These are phyloP conservation scores for Aptenodytes forsteri DNA, from an alignment of 2,113 vertebrate genomes.

Conservation along the genomic window DNA sequence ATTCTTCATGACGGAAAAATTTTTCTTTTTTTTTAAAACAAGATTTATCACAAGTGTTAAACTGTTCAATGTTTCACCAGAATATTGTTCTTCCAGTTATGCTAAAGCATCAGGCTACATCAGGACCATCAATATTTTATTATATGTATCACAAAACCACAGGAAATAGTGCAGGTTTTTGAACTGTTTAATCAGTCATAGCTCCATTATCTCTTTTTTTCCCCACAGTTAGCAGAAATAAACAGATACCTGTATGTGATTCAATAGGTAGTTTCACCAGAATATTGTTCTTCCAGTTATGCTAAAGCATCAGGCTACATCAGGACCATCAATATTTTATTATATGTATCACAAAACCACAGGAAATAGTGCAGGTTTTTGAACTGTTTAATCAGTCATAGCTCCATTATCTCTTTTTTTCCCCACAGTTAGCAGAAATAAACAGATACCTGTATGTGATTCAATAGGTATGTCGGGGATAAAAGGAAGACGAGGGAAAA, in stretches of 20 bases:
- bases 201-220: not conserved
- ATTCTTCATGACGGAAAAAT: not conserved
- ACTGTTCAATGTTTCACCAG: not conserved
- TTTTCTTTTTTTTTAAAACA: not conserved
- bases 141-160: not conserved
- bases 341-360: not conserved
- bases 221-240: not conserved
- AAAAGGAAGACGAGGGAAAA: no score
- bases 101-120: not conserved
- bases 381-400: not conserved
- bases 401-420: not conserved
- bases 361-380: not conserved
- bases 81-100: not conserved
- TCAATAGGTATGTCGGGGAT: no score
- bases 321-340: not conserved
- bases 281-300: not conserved
- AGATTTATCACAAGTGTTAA: not conserved
- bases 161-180: not conserved
- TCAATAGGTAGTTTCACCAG: not conserved
- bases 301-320: not conserved
- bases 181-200: not conserved
- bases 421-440: not conserved
- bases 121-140: not conserved
- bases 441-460: not conserved
- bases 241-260: not conserved